Evolutionary conservation across 2,113 vertebrate species (phyloP).

Genomic region (Pomatostomus ruficeps): DNA sequence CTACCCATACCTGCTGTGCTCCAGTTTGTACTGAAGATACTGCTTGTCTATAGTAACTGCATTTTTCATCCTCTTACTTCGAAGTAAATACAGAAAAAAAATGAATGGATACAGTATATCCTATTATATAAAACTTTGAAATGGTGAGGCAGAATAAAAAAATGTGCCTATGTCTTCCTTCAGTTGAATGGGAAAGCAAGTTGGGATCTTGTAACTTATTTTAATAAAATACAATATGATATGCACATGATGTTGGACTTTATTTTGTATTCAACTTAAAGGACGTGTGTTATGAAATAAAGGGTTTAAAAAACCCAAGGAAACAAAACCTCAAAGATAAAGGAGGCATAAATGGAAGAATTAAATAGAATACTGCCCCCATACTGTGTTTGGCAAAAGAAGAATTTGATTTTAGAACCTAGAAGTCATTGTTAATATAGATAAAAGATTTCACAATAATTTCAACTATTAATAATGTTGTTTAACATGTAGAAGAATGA

Average conservation of each 20-base stretch:
- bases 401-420: not conserved
- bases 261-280: not conserved
- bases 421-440: not conserved
- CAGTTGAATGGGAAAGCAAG: not conserved
- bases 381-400: not conserved
- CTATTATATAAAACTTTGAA: not conserved
- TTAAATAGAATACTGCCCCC: not conserved
- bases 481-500: not conserved
- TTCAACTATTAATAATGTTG: not conserved
- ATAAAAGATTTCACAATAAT: not conserved
- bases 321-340: not conserved
- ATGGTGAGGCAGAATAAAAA: not conserved
- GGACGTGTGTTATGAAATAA: not conserved
- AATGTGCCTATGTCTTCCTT: not conserved
- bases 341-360: not conserved
- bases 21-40: not conserved
- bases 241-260: not conserved
- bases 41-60: not conserved
- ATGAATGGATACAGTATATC: not conserved
- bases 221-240: slow-evolving; percentile 11
- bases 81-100: not conserved
- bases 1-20: not conserved
- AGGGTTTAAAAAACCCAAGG: not conserved
- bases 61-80: not conserved
- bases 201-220: slow-evolving; percentile 27